Evolutionary conservation across 2,797 vertebrate species (phyloP).

Genomic region (Podarcis siculus): DNA sequence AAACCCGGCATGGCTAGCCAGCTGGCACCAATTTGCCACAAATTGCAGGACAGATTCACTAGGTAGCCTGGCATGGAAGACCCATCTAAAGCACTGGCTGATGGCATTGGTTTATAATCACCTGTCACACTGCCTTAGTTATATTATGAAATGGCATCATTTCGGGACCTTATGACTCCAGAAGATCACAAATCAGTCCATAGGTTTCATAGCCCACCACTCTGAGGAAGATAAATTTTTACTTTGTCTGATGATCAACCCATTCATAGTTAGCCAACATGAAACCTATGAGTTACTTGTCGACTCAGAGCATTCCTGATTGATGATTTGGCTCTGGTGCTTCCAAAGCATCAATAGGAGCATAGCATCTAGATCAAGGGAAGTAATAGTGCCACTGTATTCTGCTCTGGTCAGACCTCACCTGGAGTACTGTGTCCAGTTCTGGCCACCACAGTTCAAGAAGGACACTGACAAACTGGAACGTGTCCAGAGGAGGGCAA

Average conservation of each 20-base stretch:
- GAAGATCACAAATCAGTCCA: background rate
- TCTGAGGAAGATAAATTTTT: background rate
- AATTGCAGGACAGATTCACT: background rate
- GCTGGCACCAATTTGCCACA: slow-evolving; percentile 1
- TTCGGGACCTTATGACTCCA: background rate
- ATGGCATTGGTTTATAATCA: background rate
- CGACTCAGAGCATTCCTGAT: background rate
- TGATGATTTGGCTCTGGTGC: background rate
- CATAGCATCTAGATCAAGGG: no score
- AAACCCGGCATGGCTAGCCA: background rate
- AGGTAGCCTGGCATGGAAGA: slow-evolving; percentile 2
- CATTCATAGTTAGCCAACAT: background rate
- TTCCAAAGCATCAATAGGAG: no score
- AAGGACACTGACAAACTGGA: no score
- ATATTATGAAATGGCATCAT: background rate
- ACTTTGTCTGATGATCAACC: background rate
- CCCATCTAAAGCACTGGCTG: background rate
- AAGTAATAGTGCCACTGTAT: no score
- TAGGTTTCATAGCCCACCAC: background rate
- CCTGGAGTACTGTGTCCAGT: no score
- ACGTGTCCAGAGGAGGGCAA: no score
- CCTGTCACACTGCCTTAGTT: slow-evolving; percentile 6
- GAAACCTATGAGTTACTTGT: background rate
- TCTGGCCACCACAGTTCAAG: no score
- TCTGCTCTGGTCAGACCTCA: no score